Evolutionary conservation across 2,113 vertebrate genomes (phyloP), one percentile per base, ranked within the genome.

Genomic region (Muntiacus muntjak): DNA sequence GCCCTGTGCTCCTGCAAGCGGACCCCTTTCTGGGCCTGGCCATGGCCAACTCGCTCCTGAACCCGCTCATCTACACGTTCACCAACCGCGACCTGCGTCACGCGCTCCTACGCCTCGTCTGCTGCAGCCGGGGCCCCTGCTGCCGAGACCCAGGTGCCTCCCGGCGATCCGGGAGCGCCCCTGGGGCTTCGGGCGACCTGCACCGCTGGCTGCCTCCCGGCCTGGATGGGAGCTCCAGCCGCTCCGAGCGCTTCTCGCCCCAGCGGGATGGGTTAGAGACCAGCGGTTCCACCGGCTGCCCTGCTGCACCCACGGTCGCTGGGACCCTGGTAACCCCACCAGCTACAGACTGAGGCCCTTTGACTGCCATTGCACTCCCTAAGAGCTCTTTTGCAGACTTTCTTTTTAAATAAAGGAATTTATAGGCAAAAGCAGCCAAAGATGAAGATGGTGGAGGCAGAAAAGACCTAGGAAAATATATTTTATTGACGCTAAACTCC

Each of bases 61-160:
- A 99, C 95, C 99, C 99, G 28, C 99, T 99, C 97, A 99, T 99
- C 98, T 99, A 99, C 98, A 99, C 99, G 0, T 98, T 99, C 94
- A 99, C 99, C 98, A 99, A 99, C 98, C 99, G 98, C 50, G 99
- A 99, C 98, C 99, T 99, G 99, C 98, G 99, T 79, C 98, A 98
- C 15, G 99, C 99, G 71, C 99, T 99, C 86, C 91, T 99, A 64
- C 93, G 98, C 57, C 98, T 99, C n/a, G 84, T 99, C 25, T 99
- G 99, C 97, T 98, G 98, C 52, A 98, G 94, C 78, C 99, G 99
- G 57, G 97, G 71, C 2, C 95, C 95, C 98, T 92, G 21, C 98
- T 0, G 98, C 98, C 3, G 93, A 96, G 81, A 98, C 98, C 5
- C 15, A 0, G 28, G 43, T 3, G 28, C 76, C 25, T 79, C 99